Evolutionary conservation across 1,140 invertebrate species (phyloP).

Genomic region (Dreissena polymorpha): DNA sequence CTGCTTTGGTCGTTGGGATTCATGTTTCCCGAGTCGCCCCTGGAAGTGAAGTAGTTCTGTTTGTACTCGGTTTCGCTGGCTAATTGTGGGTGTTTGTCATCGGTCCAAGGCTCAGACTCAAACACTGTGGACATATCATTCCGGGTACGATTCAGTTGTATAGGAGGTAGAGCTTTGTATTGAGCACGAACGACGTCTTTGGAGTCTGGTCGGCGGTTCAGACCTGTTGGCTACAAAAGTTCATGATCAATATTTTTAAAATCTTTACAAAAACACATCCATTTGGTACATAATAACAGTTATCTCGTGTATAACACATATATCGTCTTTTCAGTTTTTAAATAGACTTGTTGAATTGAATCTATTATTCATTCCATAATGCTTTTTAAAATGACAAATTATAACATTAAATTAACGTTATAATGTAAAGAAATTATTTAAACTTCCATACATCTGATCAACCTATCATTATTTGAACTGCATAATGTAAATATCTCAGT

Average conservation of each 20-base stretch:
- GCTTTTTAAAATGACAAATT: no score
- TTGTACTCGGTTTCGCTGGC: conserved; percentile 48
- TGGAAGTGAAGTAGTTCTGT: conserved; percentile 18
- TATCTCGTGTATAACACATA: no score
- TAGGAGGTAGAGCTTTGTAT: conserved; percentile 47
- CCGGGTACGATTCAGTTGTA: conserved; percentile 49
- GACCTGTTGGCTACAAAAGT: conserved; percentile 42
- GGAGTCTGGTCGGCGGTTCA: conserved; percentile 43
- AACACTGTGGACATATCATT: conserved; percentile 60
- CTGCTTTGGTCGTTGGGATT: neutral
- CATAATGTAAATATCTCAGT: no score
- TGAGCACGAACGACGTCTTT: conserved; percentile 44
- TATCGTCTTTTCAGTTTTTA: no score
- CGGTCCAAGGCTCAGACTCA: conserved; percentile 54
- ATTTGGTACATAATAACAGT: no score
- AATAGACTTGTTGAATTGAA: no score
- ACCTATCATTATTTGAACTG: no score
- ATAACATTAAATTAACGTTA: no score
- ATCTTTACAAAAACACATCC: neutral
- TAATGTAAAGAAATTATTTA: no score
- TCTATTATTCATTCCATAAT: no score
- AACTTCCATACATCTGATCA: no score
- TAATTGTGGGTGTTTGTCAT: conserved; percentile 32
- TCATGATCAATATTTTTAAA: no score
- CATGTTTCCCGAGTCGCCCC: neutral